Evolutionary conservation across 2,888 invertebrate species (phyloP).

Genomic region (Drosophila paranaensis): DNA sequence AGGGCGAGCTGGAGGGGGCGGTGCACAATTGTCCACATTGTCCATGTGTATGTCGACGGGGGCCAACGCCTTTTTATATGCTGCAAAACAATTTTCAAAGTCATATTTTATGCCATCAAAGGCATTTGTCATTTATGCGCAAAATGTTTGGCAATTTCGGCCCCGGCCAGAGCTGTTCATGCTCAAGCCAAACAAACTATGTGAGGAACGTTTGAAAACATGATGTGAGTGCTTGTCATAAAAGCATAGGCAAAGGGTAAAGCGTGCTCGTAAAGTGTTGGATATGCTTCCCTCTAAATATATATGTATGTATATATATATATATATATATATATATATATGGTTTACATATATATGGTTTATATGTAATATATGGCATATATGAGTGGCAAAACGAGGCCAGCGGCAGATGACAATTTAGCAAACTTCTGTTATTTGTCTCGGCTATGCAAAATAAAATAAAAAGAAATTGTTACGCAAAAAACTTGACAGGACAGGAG

Average conservation of each 20-base stretch:
- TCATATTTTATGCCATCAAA: slow-evolving; percentile 79
- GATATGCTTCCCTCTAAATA: slow-evolving; percentile 13
- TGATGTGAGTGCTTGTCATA: slow-evolving; percentile 64
- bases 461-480: slow-evolving; percentile 56
- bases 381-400: slow-evolving; percentile 26
- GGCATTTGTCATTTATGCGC: slow-evolving; percentile 79
- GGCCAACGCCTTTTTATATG: slow-evolving; percentile 65
- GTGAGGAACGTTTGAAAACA: slow-evolving; percentile 54
- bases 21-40: slow-evolving; percentile 19
- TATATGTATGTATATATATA: background rate
- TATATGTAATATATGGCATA: slow-evolving; percentile 29
- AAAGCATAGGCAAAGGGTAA: slow-evolving; percentile 50
- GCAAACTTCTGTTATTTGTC: slow-evolving; percentile 72
- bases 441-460: slow-evolving; percentile 53
- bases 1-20: background rate
- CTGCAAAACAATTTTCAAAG: slow-evolving; percentile 79
- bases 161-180: slow-evolving; percentile 13
- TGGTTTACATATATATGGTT: slow-evolving; percentile 14
- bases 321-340: slow-evolving; percentile 7
- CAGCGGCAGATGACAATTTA: slow-evolving; percentile 65
- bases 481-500: slow-evolving; percentile 64
- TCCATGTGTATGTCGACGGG: slow-evolving; percentile 35
- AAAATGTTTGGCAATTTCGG: slow-evolving; percentile 73
- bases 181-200: slow-evolving; percentile 52
- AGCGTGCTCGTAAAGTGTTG: slow-evolving; percentile 40